Percentiles rank a stretch among this genome's conserved stretches.
phyloP scores from a whole-genome alignment of 2,888 invertebrate genomes.

The Cremastobaeus sp. region DNA sequence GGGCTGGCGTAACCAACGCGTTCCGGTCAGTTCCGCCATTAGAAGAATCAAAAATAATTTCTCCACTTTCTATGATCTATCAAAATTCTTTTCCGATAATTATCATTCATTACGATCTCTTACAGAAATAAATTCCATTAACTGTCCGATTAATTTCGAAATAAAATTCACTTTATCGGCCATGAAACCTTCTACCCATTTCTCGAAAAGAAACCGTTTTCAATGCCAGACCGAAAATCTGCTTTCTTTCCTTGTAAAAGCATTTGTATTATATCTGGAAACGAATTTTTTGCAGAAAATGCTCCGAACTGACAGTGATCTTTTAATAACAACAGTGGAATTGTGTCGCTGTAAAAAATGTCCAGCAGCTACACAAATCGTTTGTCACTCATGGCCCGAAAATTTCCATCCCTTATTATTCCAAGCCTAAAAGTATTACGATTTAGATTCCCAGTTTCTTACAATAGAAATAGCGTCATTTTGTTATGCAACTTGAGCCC shows the following conservation, averaged over 20 bases:
- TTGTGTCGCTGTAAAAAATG: constrained; percentile 15
- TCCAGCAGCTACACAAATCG: no score
- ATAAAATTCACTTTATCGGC: neutral
- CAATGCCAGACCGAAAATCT: neutral
- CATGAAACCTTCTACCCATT: neutral
- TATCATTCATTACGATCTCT: constrained; percentile 26
- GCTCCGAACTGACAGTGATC: constrained; percentile 9
- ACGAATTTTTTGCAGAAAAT: constrained; percentile 13
- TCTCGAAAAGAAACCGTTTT: constrained; percentile 6
- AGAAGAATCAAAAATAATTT: constrained; percentile 35
- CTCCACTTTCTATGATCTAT: constrained; percentile 42
- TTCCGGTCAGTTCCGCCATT: no score
- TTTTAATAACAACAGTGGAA: constrained; percentile 16
- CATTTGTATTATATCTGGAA: constrained; percentile 10
- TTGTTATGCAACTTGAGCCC: neutral
- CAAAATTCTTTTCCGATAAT: constrained; percentile 37
- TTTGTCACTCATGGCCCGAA: no score
- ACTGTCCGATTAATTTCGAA: constrained; percentile 5
- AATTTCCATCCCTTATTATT: neutral
- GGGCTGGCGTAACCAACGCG: no score
- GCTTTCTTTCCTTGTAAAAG: constrained; percentile 6
- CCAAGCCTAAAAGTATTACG: neutral
- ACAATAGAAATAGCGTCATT: no score
- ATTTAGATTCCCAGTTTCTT: no score
- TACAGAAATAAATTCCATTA: constrained; percentile 33